Base-by-base conservation (phyloP, 2,888 invertebrate genomes). In the Ectemnius continuus region DNA sequence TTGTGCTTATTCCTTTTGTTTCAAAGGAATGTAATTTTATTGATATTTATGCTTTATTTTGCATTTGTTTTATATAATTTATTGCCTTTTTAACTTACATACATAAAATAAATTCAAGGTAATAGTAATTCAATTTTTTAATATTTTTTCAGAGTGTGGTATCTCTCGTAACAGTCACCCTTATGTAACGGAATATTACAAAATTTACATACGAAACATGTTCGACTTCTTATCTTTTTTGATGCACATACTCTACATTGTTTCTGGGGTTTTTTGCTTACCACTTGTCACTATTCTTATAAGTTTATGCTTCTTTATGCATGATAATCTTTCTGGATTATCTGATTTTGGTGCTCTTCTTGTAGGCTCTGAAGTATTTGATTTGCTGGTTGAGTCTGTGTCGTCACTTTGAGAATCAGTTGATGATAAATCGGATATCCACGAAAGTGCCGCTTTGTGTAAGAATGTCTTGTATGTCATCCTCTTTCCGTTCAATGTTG, bases 221-320 rank as follows among this genome's bases (percentile, higher is more conserved):
- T 72, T 68, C 73, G 36, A 52, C 74, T 72, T 61, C 57, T 63
- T 71, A 65, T 79, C 64, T 76, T 79, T 48, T 76, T 65, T 48
- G 18, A 28, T 59, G 75, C 61, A 70, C 76, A 79, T 65, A 80
- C 76, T 66, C 76, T 76, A 46, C 78, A 80, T 74, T 76, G 76
- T 64, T 64, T 68, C 72, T 28, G 70, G 65, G 76, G 68, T 67
- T 48, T 62, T 61, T 20, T 13, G 59, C 67, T n/a, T n/a, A n/a
- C n/a, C n/a, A n/a, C n/a, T n/a, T n/a, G n/a, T n/a, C n/a, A n/a
- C n/a, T n/a, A n/a, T n/a, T n/a, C n/a, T n/a, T n/a, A n/a, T n/a
- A n/a, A n/a, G n/a, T n/a, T n/a, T n/a, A n/a, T n/a, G n/a, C n/a
- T n/a, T n/a, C n/a, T 13, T 13, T 5, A 46, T 8, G 13, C 13